phyloP scores from a whole-genome alignment of 2,113 vertebrate species.

The Amphiprion ocellaris region DNA sequence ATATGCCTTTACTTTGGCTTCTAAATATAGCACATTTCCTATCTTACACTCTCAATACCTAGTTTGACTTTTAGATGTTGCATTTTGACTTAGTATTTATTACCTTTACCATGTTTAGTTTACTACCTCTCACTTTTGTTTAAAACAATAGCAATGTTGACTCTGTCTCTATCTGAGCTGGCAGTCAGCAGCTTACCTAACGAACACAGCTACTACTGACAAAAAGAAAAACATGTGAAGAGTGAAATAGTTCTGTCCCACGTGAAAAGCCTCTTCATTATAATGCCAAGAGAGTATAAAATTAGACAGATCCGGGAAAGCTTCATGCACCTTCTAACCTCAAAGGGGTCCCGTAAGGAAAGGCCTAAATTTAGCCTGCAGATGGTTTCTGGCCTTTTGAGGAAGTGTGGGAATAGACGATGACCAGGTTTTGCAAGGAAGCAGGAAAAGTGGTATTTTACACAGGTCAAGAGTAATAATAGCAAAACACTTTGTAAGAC shows the following conservation, averaged over 20 bases:
- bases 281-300: not conserved
- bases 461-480: too few species aligned
- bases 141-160: too few species aligned
- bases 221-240: not conserved
- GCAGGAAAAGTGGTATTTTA: not conserved
- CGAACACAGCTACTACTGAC: not conserved
- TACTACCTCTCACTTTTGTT: too few species aligned
- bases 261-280: constrained; percentile 12
- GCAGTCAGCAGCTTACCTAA: too few species aligned
- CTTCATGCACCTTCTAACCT: constrained; percentile 44
- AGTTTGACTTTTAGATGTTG: too few species aligned
- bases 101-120: too few species aligned
- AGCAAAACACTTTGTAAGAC: too few species aligned
- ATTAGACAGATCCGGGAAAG: constrained; percentile 37
- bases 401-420: constrained; percentile 31
- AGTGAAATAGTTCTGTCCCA: not conserved
- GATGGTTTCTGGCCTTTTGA: constrained; percentile 41
- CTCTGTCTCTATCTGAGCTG: too few species aligned
- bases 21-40: too few species aligned
- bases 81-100: too few species aligned
- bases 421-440: constrained; percentile 54
- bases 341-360: constrained; percentile 47
- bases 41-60: too few species aligned
- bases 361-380: constrained; percentile 67
- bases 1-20: too few species aligned